phyloP scores from a whole-genome alignment of 2,113 vertebrate genomes.

The Actinemys pallida region DNA sequence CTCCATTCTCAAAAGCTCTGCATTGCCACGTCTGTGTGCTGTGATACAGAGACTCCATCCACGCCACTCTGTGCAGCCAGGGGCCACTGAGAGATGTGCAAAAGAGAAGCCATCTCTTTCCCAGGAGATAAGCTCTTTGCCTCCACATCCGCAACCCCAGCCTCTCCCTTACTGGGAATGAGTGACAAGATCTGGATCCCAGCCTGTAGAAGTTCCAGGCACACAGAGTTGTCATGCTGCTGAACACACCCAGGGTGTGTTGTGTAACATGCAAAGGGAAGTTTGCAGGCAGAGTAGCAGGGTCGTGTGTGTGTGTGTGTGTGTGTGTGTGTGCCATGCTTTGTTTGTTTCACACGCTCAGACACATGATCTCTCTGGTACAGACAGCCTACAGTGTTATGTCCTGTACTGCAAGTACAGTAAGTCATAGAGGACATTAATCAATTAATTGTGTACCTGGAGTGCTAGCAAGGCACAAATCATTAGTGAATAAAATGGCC shows the following conservation, averaged over 20 bases:
- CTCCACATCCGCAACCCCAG: conserved; percentile 60
- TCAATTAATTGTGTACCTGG: conserved; percentile 43
- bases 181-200: conserved; percentile 52
- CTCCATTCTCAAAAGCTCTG: neutral
- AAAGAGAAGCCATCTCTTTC: conserved; percentile 37
- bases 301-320: neutral
- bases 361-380: conserved; percentile 54
- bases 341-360: conserved; percentile 42
- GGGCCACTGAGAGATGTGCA: neutral
- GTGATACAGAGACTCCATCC: neutral
- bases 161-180: conserved; percentile 62
- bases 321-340: neutral
- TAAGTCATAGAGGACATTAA: conserved; percentile 36
- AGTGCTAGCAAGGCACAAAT: conserved; percentile 49
- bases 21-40: neutral
- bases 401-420: conserved; percentile 27
- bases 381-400: conserved; percentile 49
- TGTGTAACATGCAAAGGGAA: conserved; percentile 63
- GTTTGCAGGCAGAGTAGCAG: conserved; percentile 51
- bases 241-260: conserved; percentile 57
- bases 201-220: conserved; percentile 26
- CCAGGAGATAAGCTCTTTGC: conserved; percentile 65
- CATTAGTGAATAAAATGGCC: conserved; percentile 28
- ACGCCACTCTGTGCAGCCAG: neutral
- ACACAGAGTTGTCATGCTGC: conserved; percentile 28